These are phyloP conservation scores for Acanthisitta chloris DNA, from an alignment of 2,113 vertebrate species.

Conservation along the genomic window DNA sequence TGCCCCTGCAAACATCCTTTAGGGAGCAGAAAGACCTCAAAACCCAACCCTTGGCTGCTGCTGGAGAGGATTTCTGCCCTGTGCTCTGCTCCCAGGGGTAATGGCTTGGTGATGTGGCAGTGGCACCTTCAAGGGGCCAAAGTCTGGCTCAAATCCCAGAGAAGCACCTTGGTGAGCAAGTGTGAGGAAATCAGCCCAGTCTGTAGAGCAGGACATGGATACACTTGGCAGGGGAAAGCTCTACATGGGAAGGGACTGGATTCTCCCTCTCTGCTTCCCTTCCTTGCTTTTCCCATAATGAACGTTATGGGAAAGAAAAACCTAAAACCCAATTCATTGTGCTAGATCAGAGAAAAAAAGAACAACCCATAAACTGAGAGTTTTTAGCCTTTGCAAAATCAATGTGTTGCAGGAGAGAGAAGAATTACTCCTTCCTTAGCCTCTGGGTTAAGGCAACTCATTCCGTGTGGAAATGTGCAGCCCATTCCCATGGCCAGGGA, in stretches of 20 bases:
- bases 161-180: background rate
- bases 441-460: background rate
- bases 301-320: background rate
- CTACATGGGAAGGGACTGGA: background rate
- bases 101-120: fast-evolving
- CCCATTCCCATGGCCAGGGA: background rate
- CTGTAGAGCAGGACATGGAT: fast-evolving
- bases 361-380: fast-evolving
- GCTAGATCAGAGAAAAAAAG: background rate
- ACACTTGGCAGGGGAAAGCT: fast-evolving
- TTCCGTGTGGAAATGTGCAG: background rate
- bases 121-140: background rate
- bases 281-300: background rate
- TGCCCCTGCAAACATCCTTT: background rate
- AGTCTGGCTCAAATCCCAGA: background rate
- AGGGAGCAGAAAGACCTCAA: background rate
- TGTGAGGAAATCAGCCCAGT: background rate
- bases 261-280: background rate
- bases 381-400: background rate
- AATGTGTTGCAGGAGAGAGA: background rate
- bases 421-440: background rate
- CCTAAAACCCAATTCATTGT: background rate
- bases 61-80: background rate
- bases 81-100: background rate
- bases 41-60: background rate